Evolutionary conservation across 2,888 invertebrate genomes (phyloP).

Genomic region (Drosophila quinaria): DNA sequence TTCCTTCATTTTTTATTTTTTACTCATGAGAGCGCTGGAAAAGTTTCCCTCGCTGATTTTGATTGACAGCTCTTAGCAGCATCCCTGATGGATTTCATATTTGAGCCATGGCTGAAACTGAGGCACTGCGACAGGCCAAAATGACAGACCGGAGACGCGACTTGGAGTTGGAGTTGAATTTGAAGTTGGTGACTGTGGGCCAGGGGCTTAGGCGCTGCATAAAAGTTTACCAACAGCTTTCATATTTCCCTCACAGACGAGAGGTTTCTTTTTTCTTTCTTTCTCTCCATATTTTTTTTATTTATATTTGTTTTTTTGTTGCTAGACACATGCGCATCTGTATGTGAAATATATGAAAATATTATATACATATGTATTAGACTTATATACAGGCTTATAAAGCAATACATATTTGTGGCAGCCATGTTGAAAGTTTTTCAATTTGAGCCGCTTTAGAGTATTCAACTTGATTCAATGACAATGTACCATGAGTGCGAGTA

Average conservation of each 20-base stretch:
- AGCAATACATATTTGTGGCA: constrained; percentile 37
- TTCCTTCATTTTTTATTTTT: constrained; percentile 22
- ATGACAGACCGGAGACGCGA: constrained; percentile 54
- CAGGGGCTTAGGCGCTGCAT: constrained; percentile 66
- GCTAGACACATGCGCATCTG: constrained; percentile 54
- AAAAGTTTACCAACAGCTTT: constrained; percentile 78
- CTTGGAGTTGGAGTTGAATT: no score
- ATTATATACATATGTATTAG: constrained; percentile 37
- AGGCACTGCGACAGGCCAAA: constrained; percentile 50
- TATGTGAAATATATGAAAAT: constrained; percentile 50
- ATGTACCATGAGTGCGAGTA: constrained; percentile 17
- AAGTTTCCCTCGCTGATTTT: constrained; percentile 84
- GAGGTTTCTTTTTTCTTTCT: constrained; percentile 44
- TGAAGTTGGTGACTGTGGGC: constrained; percentile 28
- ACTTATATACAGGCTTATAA: constrained; percentile 29
- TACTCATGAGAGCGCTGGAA: constrained; percentile 42
- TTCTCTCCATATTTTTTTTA: constrained; percentile 27
- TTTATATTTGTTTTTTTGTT: background rate
- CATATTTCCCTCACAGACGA: constrained; percentile 74
- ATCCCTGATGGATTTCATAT: constrained; percentile 85
- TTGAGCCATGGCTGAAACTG: constrained; percentile 70
- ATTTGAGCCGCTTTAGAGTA: constrained; percentile 77
- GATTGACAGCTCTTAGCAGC: constrained; percentile 84
- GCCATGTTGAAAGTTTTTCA: constrained; percentile 77
- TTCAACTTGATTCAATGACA: constrained; percentile 60